phyloP scores from a whole-genome alignment of 1,140 invertebrate species.

The Leptinotarsa lineolata region DNA sequence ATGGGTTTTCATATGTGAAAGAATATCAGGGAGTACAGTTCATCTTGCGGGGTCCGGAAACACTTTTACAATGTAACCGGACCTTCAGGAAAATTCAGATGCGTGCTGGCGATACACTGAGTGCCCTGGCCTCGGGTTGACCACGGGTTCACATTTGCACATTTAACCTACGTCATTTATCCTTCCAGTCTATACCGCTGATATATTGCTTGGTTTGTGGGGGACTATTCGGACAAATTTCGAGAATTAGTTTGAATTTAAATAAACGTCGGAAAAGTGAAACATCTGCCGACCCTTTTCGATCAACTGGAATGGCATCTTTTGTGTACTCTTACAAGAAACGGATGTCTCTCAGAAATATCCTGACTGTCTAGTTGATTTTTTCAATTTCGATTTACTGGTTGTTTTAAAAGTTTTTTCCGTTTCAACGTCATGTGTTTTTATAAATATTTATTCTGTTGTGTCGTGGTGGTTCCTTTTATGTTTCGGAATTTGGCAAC shows the following conservation, averaged over 20 bases:
- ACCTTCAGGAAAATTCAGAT: conserved; percentile 13
- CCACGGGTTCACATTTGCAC: conserved; percentile 6
- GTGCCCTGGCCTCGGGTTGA: conserved; percentile 13
- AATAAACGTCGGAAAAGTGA: no score
- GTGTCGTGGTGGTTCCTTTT: no score
- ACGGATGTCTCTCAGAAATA: no score
- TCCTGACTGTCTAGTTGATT: no score
- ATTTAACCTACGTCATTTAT: conserved; percentile 23
- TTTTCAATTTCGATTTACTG: no score
- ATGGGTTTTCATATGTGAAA: conserved; percentile 4
- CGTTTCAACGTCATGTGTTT: no score
- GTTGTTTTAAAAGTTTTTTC: no score
- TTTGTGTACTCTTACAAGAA: no score
- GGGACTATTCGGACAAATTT: conserved; percentile 9
- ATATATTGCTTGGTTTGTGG: conserved; percentile 16
- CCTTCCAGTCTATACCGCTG: conserved; percentile 9
- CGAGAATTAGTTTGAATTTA: conserved; percentile 11
- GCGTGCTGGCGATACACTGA: neutral
- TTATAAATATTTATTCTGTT: no score
- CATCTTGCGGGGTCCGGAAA: conserved; percentile 16
- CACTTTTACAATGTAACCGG: neutral
- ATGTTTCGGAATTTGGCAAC: no score
- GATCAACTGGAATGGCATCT: no score
- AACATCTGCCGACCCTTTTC: no score
- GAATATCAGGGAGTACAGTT: neutral